These are phyloP conservation scores for Brachionus rubens DNA, from an alignment of 1,140 invertebrate species.

Conservation along the genomic window DNA sequence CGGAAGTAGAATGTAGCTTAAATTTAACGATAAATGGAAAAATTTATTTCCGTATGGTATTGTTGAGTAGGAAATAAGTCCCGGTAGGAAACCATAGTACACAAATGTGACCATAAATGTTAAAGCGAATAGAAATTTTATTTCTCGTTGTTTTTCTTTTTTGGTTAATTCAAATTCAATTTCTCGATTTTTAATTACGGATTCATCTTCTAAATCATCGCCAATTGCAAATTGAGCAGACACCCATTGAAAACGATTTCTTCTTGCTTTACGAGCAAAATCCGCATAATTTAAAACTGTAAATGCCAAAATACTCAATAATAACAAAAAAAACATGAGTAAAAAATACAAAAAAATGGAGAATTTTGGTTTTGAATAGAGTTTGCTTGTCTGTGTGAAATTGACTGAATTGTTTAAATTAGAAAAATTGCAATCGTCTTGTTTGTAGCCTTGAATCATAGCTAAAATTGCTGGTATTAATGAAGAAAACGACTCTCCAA, in stretches of 20 bases:
- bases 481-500: constrained; percentile 79
- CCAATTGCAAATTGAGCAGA: neutral
- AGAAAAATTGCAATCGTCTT: neutral
- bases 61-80: constrained; percentile 37
- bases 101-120: constrained; percentile 33
- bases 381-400: neutral
- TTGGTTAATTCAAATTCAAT: neutral
- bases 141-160: constrained; percentile 16
- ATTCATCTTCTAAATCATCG: neutral
- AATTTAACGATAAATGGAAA: constrained; percentile 36
- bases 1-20: constrained; percentile 12
- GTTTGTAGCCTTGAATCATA: constrained; percentile 70
- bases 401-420: neutral
- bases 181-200: neutral
- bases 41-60: constrained; percentile 34
- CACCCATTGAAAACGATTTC: constrained; percentile 6
- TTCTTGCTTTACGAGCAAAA: constrained; percentile 10
- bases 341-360: constrained; percentile 35
- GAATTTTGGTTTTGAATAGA: neutral
- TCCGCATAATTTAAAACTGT: constrained; percentile 14
- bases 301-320: constrained; percentile 25
- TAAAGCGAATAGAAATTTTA: neutral
- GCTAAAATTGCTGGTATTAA: constrained; percentile 79
- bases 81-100: constrained; percentile 38
- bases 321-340: constrained; percentile 26